Evolutionary conservation across 2,113 vertebrate genomes (phyloP).

Genomic region (Centropus bengalensis): DNA sequence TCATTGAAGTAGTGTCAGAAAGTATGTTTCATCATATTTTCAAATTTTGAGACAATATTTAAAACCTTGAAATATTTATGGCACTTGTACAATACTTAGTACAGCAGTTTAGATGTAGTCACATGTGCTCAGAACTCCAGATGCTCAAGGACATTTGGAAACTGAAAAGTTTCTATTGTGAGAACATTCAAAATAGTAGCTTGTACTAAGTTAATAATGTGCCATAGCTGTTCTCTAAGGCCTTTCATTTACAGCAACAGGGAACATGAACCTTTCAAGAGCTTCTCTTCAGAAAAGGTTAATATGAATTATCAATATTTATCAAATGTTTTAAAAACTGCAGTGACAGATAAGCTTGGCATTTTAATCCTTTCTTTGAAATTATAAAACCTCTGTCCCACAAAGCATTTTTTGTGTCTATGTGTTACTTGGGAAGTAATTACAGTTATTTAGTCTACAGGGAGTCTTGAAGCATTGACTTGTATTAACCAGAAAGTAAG

Average conservation of each 20-base stretch:
- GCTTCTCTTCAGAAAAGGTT: not conserved
- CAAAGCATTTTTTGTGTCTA: not conserved
- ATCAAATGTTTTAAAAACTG: not conserved
- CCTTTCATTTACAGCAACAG: not conserved
- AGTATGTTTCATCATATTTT: not conserved
- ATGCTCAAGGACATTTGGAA: conserved; percentile 6
- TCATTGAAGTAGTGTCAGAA: not conserved
- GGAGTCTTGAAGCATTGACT: not conserved
- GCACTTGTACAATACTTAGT: not conserved
- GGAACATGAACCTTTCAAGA: not conserved
- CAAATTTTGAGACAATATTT: not conserved
- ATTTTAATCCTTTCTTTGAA: not conserved
- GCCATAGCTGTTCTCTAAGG: not conserved
- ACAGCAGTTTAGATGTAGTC: not conserved
- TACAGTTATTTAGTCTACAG: not conserved
- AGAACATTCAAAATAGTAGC: not conserved
- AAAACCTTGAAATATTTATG: conserved; percentile 10
- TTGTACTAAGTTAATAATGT: not conserved
- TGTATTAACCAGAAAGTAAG: not conserved
- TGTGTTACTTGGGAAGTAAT: not conserved
- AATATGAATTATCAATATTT: not conserved
- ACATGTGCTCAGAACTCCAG: not conserved
- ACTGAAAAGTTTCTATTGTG: not conserved
- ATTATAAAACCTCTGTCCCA: not conserved
- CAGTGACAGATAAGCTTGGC: not conserved